Evolutionary conservation across 2,113 vertebrate genomes (phyloP).

Genomic region (Blennius ocellaris): DNA sequence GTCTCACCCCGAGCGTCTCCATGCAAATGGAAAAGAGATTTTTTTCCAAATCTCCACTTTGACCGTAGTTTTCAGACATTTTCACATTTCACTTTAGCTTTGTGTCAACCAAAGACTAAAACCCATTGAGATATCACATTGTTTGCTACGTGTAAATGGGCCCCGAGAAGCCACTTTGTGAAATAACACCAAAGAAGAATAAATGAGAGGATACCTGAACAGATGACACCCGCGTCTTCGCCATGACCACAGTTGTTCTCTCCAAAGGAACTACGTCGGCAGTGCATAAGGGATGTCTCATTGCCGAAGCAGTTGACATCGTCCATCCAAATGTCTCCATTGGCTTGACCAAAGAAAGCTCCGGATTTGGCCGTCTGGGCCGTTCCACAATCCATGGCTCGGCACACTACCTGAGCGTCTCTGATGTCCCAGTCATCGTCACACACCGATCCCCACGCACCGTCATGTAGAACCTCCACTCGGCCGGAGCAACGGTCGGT

Average conservation of each 20-base stretch:
- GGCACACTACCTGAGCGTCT: constrained; percentile 76
- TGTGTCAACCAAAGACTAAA: too few species aligned
- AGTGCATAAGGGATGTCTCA: constrained; percentile 57
- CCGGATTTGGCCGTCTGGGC: constrained; percentile 29
- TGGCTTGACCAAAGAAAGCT: constrained; percentile 65
- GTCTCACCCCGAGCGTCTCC: too few species aligned
- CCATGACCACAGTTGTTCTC: constrained; percentile 58
- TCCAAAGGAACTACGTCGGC: constrained; percentile 34
- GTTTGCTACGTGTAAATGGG: too few species aligned
- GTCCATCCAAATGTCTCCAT: constrained; percentile 59
- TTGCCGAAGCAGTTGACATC: constrained; percentile 61
- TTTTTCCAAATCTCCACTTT: too few species aligned
- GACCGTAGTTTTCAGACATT: too few species aligned
- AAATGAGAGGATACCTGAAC: constrained; percentile 64
- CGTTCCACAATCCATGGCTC: constrained; percentile 71
- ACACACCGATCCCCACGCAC: constrained; percentile 75
- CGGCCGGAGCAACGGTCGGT: constrained; percentile 70
- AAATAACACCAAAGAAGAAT: too few species aligned
- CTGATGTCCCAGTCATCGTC: constrained; percentile 70
- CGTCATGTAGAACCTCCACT: constrained; percentile 68
- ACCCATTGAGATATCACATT: too few species aligned
- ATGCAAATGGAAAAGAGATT: too few species aligned
- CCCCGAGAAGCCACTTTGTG: too few species aligned
- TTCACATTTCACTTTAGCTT: too few species aligned
- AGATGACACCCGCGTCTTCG: constrained; percentile 78